Percentiles rank a stretch among this genome's conserved stretches.
Conservation (phyloP, 2,888 invertebrate species). For the Monochamus alternatus region DNA sequence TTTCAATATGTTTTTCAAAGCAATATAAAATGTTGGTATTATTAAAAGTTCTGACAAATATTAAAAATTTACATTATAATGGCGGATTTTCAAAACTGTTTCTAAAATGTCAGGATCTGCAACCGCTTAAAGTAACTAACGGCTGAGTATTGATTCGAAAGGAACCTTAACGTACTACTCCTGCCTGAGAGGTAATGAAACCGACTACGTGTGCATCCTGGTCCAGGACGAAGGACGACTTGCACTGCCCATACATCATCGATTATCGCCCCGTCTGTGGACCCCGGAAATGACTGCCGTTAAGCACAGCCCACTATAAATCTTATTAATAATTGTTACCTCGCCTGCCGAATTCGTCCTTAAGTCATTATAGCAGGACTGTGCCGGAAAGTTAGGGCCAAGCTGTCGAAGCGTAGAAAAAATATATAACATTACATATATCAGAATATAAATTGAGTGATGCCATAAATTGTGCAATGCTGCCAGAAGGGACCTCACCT, state of each 20-base stretch:
- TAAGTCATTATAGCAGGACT: conserved; percentile 49
- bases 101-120: too few relatives aligned
- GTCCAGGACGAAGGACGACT: conserved; percentile 40
- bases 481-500: not conserved
- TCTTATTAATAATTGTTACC: conserved; percentile 58
- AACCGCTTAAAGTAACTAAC: too few relatives aligned
- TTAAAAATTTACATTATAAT: too few relatives aligned
- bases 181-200: conserved; percentile 26
- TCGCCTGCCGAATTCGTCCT: conserved; percentile 44
- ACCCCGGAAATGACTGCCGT: conserved; percentile 58
- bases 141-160: not conserved
- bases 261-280: conserved; percentile 48
- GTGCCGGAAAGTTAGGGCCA: not conserved
- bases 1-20: too few relatives aligned
- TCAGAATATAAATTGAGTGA: too few relatives aligned
- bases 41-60: too few relatives aligned
- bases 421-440: too few relatives aligned
- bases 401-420: not conserved
- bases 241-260: conserved; percentile 50
- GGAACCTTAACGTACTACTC: not conserved
- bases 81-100: too few relatives aligned
- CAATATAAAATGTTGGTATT: too few relatives aligned
- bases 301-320: conserved; percentile 58
- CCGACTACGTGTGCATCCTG: conserved; percentile 38
- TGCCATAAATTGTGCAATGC: too few relatives aligned